Evolutionary conservation across 2,797 vertebrate genomes (phyloP).

Genomic region (Neopelma chrysocephalum): DNA sequence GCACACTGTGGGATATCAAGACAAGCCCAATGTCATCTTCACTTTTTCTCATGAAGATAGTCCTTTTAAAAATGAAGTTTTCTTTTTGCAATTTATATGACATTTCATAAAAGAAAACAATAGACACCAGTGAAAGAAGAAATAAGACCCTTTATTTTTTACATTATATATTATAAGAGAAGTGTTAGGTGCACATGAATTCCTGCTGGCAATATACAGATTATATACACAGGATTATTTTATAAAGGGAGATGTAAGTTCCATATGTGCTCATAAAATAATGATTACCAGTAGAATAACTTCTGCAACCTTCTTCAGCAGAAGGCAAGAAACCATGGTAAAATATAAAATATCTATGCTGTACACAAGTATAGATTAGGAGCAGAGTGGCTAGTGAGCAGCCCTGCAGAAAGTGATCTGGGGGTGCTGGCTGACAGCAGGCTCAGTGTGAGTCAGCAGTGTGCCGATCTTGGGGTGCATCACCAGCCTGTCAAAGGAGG

Average conservation of each 20-base stretch:
- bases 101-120: background rate
- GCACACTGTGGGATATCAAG: background rate
- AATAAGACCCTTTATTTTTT: background rate
- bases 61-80: background rate
- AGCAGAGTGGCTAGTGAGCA: background rate
- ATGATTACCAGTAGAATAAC: background rate
- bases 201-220: background rate
- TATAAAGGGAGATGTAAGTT: background rate
- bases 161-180: background rate
- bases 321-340: background rate
- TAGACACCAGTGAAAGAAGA: background rate
- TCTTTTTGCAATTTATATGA: background rate
- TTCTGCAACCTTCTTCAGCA: background rate
- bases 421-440: background rate
- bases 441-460: background rate
- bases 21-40: background rate
- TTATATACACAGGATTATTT: background rate
- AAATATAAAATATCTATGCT: fast-evolving
- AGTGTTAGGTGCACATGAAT: background rate
- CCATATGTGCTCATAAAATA: background rate
- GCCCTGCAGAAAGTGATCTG: background rate
- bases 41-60: background rate
- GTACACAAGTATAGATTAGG: fast-evolving
- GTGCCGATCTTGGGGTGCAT: background rate
- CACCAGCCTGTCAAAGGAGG: background rate